phyloP scores from a whole-genome alignment of 2,797 vertebrate genomes.

The Rhadinocentrus ornatus region DNA sequence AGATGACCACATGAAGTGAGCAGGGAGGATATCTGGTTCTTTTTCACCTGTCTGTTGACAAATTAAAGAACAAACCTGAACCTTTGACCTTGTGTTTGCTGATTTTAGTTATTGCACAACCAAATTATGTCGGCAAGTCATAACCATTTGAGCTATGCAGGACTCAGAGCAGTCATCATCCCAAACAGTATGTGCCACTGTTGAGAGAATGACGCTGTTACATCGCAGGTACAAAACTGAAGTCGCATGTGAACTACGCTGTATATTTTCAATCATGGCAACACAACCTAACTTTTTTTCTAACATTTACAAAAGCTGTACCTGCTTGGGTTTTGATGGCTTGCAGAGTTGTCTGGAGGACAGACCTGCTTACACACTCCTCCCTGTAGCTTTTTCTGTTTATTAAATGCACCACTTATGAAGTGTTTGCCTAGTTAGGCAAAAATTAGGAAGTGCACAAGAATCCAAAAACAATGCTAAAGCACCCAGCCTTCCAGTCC shows the following conservation, averaged over 20 bases:
- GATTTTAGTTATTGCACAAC: not conserved
- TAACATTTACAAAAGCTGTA: not conserved
- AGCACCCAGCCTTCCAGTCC: not conserved
- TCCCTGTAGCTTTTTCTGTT: not conserved
- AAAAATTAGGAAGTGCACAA: no score
- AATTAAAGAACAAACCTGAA: not conserved
- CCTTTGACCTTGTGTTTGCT: not conserved
- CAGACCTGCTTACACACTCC: not conserved
- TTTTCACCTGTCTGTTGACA: conserved; percentile 2
- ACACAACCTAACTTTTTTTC: not conserved
- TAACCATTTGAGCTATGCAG: not conserved
- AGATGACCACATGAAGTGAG: conserved; percentile 38
- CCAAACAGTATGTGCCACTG: not conserved
- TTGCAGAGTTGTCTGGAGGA: not conserved
- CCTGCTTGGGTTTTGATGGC: not conserved
- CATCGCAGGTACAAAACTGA: not conserved
- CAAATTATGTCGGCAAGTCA: not conserved
- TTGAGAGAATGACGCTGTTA: not conserved
- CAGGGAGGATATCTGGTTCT: conserved; percentile 1
- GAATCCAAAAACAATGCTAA: not conserved
- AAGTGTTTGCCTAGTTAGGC: no score
- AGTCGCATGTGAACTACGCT: not conserved
- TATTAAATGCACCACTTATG: not conserved
- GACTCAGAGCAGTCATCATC: not conserved
- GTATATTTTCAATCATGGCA: not conserved